Percentiles rank a stretch among this genome's conserved stretches.
Evolutionary conservation across 2,797 vertebrate genomes (phyloP).

Genomic region (Balearica regulorum): DNA sequence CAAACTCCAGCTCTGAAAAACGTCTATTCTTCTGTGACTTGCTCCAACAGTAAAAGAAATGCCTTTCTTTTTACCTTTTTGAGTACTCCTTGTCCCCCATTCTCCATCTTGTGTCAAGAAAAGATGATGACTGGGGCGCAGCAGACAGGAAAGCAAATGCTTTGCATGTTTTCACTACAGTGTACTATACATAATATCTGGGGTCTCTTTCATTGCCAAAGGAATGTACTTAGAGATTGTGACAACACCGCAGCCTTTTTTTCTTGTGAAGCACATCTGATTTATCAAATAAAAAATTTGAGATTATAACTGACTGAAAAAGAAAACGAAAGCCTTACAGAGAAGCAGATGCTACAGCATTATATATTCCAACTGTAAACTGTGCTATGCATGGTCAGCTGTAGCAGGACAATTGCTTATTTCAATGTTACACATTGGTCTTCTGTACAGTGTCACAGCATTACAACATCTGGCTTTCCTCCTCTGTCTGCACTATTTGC

Average conservation of each 20-base stretch:
- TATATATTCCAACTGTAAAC: not conserved
- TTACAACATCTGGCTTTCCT: not conserved
- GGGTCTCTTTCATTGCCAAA: not conserved
- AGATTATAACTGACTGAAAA: not conserved
- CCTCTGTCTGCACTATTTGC: not conserved
- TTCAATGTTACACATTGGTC: not conserved
- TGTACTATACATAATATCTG: not conserved
- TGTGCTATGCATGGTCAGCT: not conserved
- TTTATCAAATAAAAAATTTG: not conserved
- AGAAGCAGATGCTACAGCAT: conserved; percentile 16
- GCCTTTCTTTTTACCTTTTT: not conserved
- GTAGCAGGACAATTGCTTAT: not conserved
- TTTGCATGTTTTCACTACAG: not conserved
- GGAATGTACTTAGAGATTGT: not conserved
- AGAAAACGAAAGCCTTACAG: not conserved
- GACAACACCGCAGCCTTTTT: not conserved
- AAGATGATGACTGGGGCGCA: not conserved
- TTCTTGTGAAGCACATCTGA: not conserved
- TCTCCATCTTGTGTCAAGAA: not conserved
- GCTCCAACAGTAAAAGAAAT: not conserved
- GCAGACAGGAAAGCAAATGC: not conserved
- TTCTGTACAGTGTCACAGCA: not conserved
- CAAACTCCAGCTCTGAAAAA: not conserved
- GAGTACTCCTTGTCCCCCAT: not conserved
- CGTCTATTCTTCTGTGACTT: not conserved